Conservation (phyloP, 2,797 vertebrate species). For the Cercopithecus petaurista region DNA sequence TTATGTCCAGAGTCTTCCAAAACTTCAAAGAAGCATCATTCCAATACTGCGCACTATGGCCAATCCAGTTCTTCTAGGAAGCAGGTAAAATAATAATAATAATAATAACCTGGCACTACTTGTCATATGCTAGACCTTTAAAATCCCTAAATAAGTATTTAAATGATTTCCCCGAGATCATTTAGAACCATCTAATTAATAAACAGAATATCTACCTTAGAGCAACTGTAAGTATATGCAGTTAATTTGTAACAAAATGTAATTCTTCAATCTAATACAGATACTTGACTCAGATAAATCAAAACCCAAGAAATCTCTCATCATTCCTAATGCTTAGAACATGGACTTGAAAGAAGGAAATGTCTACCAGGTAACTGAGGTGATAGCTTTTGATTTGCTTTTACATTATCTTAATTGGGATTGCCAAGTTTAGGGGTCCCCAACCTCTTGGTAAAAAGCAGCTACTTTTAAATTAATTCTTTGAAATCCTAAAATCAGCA, state of each 20-base stretch:
- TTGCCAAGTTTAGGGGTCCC: background rate
- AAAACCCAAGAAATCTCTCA: conserved; percentile 75
- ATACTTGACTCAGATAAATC: conserved; percentile 43
- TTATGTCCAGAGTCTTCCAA: conserved; percentile 13
- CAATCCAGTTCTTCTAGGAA: conserved; percentile 28
- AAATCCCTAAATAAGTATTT: background rate
- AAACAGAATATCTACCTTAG: background rate
- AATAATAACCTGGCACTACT: background rate
- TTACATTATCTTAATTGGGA: background rate
- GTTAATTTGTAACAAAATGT: background rate
- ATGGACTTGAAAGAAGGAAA: conserved; percentile 42
- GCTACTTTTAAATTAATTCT: background rate
- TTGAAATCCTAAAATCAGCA: background rate
- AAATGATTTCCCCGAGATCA: background rate
- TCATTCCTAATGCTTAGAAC: conserved; percentile 57
- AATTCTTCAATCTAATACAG: conserved; percentile 68
- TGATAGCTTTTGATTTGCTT: background rate
- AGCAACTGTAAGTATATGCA: background rate
- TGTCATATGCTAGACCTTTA: background rate
- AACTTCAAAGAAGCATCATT: background rate
- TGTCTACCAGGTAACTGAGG: conserved; percentile 49
- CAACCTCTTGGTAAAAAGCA: background rate
- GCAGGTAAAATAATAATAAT: conserved; percentile 76
- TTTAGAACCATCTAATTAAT: background rate
- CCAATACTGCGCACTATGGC: background rate